phyloP scores from a whole-genome alignment of 2,797 vertebrate genomes.

The Tarsius wallacei region DNA sequence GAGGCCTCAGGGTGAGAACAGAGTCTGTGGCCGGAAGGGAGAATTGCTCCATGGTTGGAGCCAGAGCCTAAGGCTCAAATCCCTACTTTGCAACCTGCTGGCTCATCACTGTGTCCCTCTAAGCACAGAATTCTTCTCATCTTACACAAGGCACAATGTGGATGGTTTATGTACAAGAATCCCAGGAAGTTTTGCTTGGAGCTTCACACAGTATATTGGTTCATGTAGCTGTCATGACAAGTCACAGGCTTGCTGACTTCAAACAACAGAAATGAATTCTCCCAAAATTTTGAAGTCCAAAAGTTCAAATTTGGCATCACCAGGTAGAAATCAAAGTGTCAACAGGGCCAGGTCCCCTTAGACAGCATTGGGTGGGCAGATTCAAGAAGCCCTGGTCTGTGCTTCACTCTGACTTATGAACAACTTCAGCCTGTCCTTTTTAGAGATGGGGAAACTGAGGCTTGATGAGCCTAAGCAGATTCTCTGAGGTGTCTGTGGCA shows the following conservation, averaged over 20 bases:
- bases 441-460: too few species aligned
- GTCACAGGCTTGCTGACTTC: neutral
- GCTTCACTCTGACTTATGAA: too few species aligned
- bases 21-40: neutral
- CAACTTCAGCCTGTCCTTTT: too few species aligned
- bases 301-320: neutral
- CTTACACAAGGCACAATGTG: neutral
- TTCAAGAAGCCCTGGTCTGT: too few species aligned
- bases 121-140: neutral
- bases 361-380: too few species aligned
- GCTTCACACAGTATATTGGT: neutral
- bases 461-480: too few species aligned
- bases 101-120: neutral
- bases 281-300: neutral
- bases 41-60: neutral
- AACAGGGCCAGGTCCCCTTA: neutral
- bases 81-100: neutral
- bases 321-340: neutral
- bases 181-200: neutral
- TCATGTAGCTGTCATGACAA: neutral
- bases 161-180: neutral
- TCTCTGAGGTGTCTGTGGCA: too few species aligned
- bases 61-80: neutral
- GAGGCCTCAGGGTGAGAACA: too few species aligned
- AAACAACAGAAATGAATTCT: neutral